Base-by-base conservation (phyloP, 2,113 vertebrate species). In the Peromyscus californicus region DNA sequence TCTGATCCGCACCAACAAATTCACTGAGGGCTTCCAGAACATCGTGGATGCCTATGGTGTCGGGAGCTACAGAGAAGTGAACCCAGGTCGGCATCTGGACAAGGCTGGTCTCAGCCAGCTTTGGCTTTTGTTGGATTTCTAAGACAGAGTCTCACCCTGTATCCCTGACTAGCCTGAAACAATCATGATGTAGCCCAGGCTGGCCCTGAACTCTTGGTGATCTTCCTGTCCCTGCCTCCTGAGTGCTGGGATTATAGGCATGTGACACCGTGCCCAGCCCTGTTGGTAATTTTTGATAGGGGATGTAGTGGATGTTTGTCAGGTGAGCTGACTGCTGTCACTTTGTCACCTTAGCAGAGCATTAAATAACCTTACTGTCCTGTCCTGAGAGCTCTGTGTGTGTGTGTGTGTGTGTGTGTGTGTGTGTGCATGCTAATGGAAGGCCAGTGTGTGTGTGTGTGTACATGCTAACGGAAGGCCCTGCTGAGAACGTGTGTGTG, bases 31-130 rank as follows among this genome's bases (percentile, higher is more conserved):
- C 29, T 99, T 99, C 98, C 99, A 99, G 98, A 99, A 99, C 97
- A 99, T 99, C 1, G 99, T 99, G 89, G 99, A 99, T 5, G 99
- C 99, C n/a, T 99, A 99, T 1, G 99, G 99, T 24, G 99, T 99
- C 31, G 99, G 99, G 42, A 99, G 76, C 97, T 99, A 99, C 76
- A 98, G 99, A 78, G 99, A 99, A 97, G 99, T 99, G 61, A 99
- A 99, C 98, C 99, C 99, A 98, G 94, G 94, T 95, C 21, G 24
- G 13, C 22, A 1, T 57, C 33, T 8, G 45, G 7, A 22, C 1
- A 19, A 2, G 36, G 26, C 5, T 21, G 16, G 24, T 15, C 36
- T 33, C 67, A 72, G 36, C 33, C n/a, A 48, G 39, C 36, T 57
- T 89, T 57, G 36, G 69, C 21, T 70, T 87, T 65, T 9, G 85